Evolutionary conservation across 2,888 invertebrate species (phyloP).

Genomic region (Hipparchia sbordonii): DNA sequence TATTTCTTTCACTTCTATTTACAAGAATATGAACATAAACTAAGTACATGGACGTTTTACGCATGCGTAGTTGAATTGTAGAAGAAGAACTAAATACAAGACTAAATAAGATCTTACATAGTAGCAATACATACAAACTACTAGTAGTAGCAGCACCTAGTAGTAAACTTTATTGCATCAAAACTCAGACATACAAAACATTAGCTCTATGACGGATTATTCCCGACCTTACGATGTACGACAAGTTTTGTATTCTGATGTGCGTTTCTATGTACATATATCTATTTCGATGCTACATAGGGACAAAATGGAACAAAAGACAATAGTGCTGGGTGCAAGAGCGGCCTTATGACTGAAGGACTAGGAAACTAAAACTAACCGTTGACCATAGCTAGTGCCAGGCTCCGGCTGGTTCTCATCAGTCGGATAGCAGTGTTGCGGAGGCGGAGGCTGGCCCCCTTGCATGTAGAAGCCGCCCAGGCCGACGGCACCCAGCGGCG

Average conservation of each 20-base stretch:
- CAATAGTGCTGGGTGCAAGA: no score
- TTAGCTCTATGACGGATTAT: no score
- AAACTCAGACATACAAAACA: no score
- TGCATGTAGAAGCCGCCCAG: constrained; percentile 95
- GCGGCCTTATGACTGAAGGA: no score
- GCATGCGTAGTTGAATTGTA: constrained; percentile 1
- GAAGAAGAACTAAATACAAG: no score
- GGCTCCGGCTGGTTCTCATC: constrained; percentile 92
- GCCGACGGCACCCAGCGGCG: constrained; percentile 92
- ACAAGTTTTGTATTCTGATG: no score
- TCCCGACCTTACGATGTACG: no score
- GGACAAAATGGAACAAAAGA: no score
- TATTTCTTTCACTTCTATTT: no score
- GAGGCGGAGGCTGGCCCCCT: constrained; percentile 80
- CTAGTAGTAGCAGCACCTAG: background rate
- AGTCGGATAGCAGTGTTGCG: constrained; percentile 83
- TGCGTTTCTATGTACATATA: no score
- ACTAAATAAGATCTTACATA: background rate
- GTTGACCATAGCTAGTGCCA: constrained; percentile 79
- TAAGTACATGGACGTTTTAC: background rate
- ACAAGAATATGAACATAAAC: background rate
- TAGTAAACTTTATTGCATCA: no score
- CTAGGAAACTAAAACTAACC: constrained; percentile 50
- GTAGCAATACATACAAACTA: background rate
- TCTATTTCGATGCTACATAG: no score